A percentile compares a stretch with the other conserved stretches of the same genome.
These are phyloP conservation scores for Hyposoter dolosus DNA, from an alignment of 2,888 invertebrate species.

Conservation along the genomic window DNA sequence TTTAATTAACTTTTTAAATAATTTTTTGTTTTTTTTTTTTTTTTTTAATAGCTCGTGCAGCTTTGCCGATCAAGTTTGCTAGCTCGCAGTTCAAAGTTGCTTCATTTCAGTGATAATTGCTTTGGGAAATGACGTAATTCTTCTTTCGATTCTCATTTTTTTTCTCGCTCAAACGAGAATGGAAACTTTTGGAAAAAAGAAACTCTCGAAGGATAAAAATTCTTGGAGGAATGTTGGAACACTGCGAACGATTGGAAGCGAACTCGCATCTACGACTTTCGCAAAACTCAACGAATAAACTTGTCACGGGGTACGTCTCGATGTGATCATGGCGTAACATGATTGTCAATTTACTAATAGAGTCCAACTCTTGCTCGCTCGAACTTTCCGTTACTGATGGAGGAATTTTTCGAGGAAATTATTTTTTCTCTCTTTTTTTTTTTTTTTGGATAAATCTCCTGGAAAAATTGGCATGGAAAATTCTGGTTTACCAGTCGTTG, in stretches of 20 bases:
- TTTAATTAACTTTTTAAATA: not conserved
- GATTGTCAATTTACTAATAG: slow-evolving; percentile 36
- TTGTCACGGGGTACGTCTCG: not conserved
- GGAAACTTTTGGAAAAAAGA: not conserved
- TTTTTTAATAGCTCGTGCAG: not conserved
- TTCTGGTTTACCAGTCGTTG: too few species aligned
- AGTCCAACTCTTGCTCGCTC: slow-evolving; percentile 23
- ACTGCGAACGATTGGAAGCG: not conserved
- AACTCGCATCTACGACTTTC: slow-evolving; percentile 12
- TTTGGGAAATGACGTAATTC: not conserved
- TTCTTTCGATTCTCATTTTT: not conserved
- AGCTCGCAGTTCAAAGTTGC: not conserved
- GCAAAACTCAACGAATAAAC: slow-evolving; percentile 14
- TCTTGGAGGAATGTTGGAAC: not conserved
- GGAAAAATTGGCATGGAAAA: too few species aligned
- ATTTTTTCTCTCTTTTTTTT: too few species aligned
- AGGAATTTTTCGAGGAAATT: too few species aligned
- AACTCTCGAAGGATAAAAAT: not conserved
- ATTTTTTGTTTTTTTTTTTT: too few species aligned
- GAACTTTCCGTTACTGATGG: not conserved
- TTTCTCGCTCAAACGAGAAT: not conserved
- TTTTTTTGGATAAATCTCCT: too few species aligned
- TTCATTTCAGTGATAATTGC: not conserved
- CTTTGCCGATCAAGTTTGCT: too few species aligned
- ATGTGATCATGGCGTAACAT: slow-evolving; percentile 8